phyloP scores from a whole-genome alignment of 2,888 invertebrate species.

The Nemurella pictetii region DNA sequence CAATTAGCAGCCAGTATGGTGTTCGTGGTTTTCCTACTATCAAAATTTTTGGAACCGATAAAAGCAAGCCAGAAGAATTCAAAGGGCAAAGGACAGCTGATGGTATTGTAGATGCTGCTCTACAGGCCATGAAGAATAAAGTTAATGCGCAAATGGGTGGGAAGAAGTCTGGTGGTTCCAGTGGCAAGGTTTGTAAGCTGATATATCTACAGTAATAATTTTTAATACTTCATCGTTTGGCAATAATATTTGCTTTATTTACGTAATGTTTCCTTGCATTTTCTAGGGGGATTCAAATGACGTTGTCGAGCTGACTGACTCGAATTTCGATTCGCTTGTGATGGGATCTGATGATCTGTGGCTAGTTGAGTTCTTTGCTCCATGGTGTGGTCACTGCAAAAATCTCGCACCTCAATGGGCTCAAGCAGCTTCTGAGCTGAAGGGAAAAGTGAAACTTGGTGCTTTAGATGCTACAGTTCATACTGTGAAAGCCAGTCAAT shows the following conservation, averaged over 20 bases:
- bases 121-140: conserved; percentile 75
- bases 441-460: conserved; percentile 92
- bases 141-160: conserved; percentile 72
- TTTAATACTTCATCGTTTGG: too few species aligned
- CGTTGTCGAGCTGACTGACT: conserved; percentile 93
- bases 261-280: too few species aligned
- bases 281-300: conserved; percentile 52
- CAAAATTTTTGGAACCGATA: conserved; percentile 88
- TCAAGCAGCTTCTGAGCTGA: conserved; percentile 89
- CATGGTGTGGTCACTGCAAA: conserved; percentile 97
- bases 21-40: conserved; percentile 94
- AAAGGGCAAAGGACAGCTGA: conserved; percentile 84
- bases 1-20: conserved; percentile 76
- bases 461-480: conserved; percentile 96
- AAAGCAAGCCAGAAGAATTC: conserved; percentile 80
- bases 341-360: conserved; percentile 92
- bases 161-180: conserved; percentile 45
- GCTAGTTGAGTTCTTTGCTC: conserved; percentile 97
- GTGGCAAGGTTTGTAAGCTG: conserved; percentile 37
- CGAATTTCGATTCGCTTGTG: conserved; percentile 92
- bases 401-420: conserved; percentile 96
- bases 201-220: too few species aligned
- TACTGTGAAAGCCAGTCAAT: conserved; percentile 59
- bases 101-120: conserved; percentile 79
- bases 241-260: too few species aligned